These are phyloP conservation scores for Pluvianellus socialis DNA, from an alignment of 2,113 vertebrate species.

Conservation along the genomic window DNA sequence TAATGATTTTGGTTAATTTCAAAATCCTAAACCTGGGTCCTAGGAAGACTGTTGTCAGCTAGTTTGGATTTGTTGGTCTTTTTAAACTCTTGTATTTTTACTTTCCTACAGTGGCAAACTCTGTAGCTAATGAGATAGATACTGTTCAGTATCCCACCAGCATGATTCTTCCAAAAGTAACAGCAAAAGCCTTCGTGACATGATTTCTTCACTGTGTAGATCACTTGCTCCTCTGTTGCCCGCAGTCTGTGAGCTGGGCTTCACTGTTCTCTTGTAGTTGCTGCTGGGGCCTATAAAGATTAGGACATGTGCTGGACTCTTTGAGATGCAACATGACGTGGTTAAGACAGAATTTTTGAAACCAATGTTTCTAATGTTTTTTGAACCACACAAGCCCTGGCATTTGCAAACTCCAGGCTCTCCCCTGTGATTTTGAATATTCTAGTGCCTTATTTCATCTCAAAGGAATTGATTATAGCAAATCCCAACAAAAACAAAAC, in stretches of 20 bases:
- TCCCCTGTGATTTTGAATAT: not conserved
- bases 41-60: not conserved
- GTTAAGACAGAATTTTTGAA: not conserved
- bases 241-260: not conserved
- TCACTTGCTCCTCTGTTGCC: not conserved
- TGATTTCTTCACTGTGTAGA: conserved; percentile 27
- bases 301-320: not conserved
- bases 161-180: conserved; percentile 9
- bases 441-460: not conserved
- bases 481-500: not conserved
- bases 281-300: conserved; percentile 37
- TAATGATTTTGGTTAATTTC: not conserved
- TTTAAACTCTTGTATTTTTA: not conserved
- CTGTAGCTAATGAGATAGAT: not conserved
- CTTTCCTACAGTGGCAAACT: not conserved
- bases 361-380: not conserved
- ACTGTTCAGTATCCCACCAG: not conserved
- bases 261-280: conserved; percentile 39
- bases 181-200: not conserved
- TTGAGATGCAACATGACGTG: not conserved
- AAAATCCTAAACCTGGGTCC: not conserved
- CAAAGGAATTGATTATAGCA: not conserved
- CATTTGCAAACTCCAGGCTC: not conserved
- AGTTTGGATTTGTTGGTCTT: not conserved
- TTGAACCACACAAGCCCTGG: not conserved